These are phyloP conservation scores for Urechis unicinctus DNA, from an alignment of 2,888 invertebrate genomes.

Conservation along the genomic window DNA sequence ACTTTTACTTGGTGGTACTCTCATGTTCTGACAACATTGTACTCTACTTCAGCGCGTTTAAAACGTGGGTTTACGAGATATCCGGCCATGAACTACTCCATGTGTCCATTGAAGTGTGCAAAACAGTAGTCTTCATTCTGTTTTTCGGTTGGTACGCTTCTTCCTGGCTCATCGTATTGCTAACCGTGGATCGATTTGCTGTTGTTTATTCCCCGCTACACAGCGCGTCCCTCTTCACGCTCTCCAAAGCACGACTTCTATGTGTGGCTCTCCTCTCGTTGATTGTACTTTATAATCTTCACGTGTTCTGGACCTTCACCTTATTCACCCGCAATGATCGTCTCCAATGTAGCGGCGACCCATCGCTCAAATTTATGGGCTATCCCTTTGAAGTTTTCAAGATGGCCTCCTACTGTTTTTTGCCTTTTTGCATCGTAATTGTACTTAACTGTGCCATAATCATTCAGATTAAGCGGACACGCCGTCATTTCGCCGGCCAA, in stretches of 20 bases:
- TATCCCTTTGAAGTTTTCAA: not conserved
- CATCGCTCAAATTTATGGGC: not conserved
- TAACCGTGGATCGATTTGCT: not conserved
- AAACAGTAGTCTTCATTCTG: not conserved
- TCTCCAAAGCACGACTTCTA: not conserved
- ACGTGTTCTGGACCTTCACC: not conserved
- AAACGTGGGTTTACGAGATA: not conserved
- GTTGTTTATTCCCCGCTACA: not conserved
- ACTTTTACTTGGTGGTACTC: not conserved
- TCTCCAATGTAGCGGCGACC: not conserved
- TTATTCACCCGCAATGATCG: not conserved
- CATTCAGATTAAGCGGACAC: not conserved
- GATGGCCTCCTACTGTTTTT: not conserved
- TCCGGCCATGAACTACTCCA: not conserved
- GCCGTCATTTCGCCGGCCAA: no score
- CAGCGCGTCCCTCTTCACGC: not conserved
- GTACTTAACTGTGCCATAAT: not conserved
- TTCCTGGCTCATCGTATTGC: not conserved
- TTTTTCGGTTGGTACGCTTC: not conserved
- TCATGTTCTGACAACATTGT: not conserved
- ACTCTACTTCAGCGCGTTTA: not conserved
- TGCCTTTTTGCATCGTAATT: not conserved
- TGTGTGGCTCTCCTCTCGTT: not conserved
- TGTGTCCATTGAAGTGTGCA: not conserved
- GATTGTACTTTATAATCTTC: not conserved